Evolutionary conservation across 2,888 invertebrate genomes (phyloP).

Genomic region (Brassicogethes aeneus): DNA sequence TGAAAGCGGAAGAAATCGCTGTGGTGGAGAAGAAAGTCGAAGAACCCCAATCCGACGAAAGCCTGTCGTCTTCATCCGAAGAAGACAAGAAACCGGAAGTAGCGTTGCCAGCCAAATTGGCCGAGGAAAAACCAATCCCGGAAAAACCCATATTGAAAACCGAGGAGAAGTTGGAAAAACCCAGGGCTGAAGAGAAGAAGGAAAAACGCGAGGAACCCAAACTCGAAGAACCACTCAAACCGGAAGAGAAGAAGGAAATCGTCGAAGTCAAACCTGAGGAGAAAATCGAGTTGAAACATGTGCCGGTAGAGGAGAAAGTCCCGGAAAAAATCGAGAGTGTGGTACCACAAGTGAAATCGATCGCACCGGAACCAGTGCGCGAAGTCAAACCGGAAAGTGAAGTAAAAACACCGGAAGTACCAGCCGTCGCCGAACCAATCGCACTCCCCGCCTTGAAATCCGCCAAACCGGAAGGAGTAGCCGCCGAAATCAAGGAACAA

Average conservation of each 20-base stretch:
- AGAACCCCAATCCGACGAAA: slow-evolving; percentile 18
- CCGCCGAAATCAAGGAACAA: slow-evolving; percentile 25
- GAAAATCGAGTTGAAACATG: slow-evolving; percentile 5
- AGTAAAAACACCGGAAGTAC: no score
- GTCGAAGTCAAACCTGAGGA: slow-evolving; percentile 9
- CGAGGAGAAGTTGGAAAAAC: neutral
- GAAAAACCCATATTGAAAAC: slow-evolving; percentile 12
- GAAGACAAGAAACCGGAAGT: neutral
- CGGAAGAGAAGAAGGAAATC: neutral
- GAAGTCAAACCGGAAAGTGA: slow-evolving; percentile 2
- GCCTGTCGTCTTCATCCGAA: slow-evolving; percentile 24
- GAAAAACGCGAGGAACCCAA: slow-evolving; percentile 7
- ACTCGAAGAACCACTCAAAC: slow-evolving; percentile 8
- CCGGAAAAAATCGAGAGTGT: neutral
- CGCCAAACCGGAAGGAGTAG: slow-evolving; percentile 18
- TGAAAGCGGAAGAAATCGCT: slow-evolving; percentile 30
- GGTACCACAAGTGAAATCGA: slow-evolving; percentile 13
- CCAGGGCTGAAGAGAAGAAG: slow-evolving; percentile 1
- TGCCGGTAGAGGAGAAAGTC: slow-evolving; percentile 2
- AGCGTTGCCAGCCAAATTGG: slow-evolving; percentile 22
- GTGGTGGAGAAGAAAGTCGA: neutral
- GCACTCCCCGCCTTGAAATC: slow-evolving; percentile 35
- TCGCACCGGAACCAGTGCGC: slow-evolving; percentile 15
- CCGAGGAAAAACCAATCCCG: slow-evolving; percentile 24
- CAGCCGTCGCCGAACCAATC: slow-evolving; percentile 35